Percentiles rank a stretch among this genome's conserved stretches.
These are phyloP conservation scores for Acipenser transmontanus DNA, from an alignment of 2,797 vertebrate genomes.

Conservation along the genomic window DNA sequence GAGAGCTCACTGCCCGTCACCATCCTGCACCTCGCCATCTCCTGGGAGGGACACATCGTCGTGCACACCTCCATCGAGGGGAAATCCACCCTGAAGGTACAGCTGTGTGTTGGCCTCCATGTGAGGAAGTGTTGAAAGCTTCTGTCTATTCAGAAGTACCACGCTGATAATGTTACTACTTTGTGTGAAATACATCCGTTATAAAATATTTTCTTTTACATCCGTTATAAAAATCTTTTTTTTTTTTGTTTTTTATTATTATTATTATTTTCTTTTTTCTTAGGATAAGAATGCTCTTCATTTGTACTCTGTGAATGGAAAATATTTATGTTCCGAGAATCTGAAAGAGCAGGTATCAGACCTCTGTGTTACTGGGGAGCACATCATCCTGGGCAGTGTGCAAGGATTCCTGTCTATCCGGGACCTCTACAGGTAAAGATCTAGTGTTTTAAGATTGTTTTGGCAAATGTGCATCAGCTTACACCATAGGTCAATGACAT, in stretches of 20 bases:
- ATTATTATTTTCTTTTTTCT: neutral
- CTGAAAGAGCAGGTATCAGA: conserved; percentile 90
- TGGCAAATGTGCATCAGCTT: too few relatives aligned
- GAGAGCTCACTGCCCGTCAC: conserved; percentile 80
- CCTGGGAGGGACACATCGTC: conserved; percentile 88
- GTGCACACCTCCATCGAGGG: conserved; percentile 84
- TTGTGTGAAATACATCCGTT: too few relatives aligned
- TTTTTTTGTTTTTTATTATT: too few relatives aligned
- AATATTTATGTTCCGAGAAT: conserved; percentile 72
- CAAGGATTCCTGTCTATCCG: conserved; percentile 88
- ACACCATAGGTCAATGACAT: too few relatives aligned
- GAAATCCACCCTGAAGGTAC: conserved; percentile 85
- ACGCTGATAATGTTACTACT: too few relatives aligned
- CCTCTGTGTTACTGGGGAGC: conserved; percentile 81
- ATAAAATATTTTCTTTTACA: too few relatives aligned
- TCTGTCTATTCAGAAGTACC: too few relatives aligned
- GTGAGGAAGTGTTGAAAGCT: too few relatives aligned
- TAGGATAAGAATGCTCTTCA: conserved; percentile 91
- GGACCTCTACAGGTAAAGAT: conserved; percentile 81
- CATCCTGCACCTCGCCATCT: conserved; percentile 80
- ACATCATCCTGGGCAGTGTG: conserved; percentile 79
- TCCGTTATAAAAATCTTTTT: too few relatives aligned
- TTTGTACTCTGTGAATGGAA: conserved; percentile 91
- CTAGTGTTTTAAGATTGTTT: too few relatives aligned
- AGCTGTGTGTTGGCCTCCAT: too few relatives aligned